Percentiles rank a stretch among this genome's conserved stretches.
Conservation (phyloP, 2,113 vertebrate genomes). For the Gallinago media region DNA sequence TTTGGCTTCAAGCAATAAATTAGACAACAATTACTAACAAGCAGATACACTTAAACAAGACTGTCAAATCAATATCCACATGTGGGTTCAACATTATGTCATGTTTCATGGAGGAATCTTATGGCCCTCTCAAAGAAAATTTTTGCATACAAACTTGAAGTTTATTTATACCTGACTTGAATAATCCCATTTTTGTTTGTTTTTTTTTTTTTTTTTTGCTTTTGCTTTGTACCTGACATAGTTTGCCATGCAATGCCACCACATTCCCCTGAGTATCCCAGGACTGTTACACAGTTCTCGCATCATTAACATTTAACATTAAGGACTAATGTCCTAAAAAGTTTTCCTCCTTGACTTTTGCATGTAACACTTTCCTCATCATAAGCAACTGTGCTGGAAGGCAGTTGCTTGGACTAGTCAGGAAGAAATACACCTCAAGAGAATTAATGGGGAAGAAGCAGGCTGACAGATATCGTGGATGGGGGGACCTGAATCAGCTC, state of each 20-base stretch:
- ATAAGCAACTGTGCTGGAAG: background rate
- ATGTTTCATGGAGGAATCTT: background rate
- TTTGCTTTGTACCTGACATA: background rate
- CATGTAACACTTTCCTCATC: background rate
- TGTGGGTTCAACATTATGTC: background rate
- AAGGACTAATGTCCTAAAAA: background rate
- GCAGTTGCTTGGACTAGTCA: background rate
- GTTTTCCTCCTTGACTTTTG: background rate
- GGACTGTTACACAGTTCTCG: background rate
- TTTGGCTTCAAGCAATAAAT: background rate
- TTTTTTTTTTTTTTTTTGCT: background rate
- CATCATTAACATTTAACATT: background rate
- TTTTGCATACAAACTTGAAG: background rate
- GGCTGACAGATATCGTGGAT: background rate
- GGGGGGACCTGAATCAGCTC: background rate
- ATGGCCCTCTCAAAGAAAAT: background rate
- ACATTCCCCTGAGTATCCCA: background rate
- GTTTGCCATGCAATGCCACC: rapidly evolving
- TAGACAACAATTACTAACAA: background rate
- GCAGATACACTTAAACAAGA: background rate
- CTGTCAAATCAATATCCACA: background rate
- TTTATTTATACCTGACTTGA: background rate
- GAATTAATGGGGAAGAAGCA: background rate
- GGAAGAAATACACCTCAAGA: background rate
- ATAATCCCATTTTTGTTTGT: background rate